Evolutionary conservation across 2,113 vertebrate genomes (phyloP).

Genomic region (Prietella phreatophila): DNA sequence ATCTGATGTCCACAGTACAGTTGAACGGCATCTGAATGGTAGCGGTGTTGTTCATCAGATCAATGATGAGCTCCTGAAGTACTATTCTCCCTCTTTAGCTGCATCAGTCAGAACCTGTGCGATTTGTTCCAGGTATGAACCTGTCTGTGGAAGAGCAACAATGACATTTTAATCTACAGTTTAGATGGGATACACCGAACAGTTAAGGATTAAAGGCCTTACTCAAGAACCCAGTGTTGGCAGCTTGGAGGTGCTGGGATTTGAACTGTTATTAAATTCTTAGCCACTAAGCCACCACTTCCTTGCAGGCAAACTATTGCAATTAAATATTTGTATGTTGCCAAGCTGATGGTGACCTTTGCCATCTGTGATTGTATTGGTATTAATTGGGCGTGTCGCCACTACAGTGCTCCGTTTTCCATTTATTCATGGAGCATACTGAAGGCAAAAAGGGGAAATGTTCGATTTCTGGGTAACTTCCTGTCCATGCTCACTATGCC

Average conservation of each 20-base stretch:
- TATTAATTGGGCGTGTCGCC: conserved; percentile 3
- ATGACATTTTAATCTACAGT: background rate
- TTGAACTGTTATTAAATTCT: background rate
- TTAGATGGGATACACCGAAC: background rate
- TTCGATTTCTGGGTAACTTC: background rate
- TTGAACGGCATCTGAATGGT: conserved; percentile 44
- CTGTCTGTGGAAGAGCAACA: conserved; percentile 22
- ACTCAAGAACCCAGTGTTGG: background rate
- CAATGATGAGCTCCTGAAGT: conserved; percentile 55
- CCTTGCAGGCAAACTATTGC: conserved; percentile 27
- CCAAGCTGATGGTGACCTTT: background rate
- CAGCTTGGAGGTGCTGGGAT: too few relatives aligned
- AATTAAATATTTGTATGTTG: conserved; percentile 56
- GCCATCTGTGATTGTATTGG: conserved; percentile 44
- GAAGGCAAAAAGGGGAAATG: background rate
- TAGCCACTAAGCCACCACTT: background rate
- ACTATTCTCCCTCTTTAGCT: background rate
- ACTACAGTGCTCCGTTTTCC: background rate
- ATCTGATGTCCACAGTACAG: conserved; percentile 70
- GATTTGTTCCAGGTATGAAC: background rate
- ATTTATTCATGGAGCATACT: background rate
- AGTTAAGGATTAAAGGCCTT: too few relatives aligned
- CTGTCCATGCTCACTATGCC: background rate
- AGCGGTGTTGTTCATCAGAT: conserved; percentile 59
- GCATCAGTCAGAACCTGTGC: background rate